Percentiles rank a stretch among this genome's conserved stretches.
Evolutionary conservation across 2,113 vertebrate genomes (phyloP).

Genomic region (Pantherophis guttatus): DNA sequence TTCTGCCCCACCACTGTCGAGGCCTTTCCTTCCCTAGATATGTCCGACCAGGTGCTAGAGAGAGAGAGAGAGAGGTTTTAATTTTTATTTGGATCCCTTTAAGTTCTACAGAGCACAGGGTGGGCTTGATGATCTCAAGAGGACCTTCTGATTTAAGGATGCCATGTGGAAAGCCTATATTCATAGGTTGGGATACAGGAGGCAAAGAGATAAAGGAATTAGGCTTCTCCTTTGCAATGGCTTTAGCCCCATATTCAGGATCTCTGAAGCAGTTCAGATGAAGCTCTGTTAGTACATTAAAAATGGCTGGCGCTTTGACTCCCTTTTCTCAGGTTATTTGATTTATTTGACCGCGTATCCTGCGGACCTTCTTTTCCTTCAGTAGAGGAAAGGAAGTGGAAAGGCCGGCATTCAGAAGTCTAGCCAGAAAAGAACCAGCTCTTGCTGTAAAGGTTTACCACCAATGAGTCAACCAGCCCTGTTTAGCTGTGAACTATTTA

Average conservation of each 20-base stretch:
- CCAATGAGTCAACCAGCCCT: not conserved
- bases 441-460: not conserved
- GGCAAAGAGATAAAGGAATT: not conserved
- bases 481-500: not conserved
- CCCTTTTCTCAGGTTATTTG: not conserved
- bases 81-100: not conserved
- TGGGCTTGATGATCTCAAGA: not conserved
- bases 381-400: not conserved
- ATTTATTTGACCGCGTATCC: not conserved
- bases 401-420: not conserved
- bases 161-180: not conserved
- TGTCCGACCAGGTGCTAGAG: not conserved
- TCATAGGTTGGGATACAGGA: not conserved
- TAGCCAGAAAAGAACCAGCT: not conserved
- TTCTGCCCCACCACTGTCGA: not conserved
- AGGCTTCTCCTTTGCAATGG: not conserved
- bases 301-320: not conserved
- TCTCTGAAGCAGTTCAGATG: not conserved
- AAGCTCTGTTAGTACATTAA: not conserved
- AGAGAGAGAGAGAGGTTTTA: not conserved
- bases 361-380: not conserved
- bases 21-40: not conserved
- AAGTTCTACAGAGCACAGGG: not conserved
- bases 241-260: not conserved
- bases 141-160: not conserved